Evolutionary conservation across 2,888 invertebrate species (phyloP).

Genomic region (Drosophila peninsularis): DNA sequence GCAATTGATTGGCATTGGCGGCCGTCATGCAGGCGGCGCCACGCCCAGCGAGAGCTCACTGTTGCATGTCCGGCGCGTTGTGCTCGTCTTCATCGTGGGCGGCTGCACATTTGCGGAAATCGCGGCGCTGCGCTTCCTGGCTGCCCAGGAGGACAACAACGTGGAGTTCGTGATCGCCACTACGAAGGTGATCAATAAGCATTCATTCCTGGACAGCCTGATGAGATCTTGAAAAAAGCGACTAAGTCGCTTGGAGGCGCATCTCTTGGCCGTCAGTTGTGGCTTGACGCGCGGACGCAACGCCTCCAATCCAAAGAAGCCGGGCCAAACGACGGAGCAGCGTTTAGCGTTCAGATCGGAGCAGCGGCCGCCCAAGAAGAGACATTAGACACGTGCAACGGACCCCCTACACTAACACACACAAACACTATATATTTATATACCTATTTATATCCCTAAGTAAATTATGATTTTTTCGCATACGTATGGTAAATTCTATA

Average conservation of each 20-base stretch:
- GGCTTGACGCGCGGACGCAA: constrained; percentile 59
- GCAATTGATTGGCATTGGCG: constrained; percentile 86
- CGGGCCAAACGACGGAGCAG: constrained; percentile 28
- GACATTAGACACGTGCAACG: not conserved
- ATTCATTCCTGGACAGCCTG: constrained; percentile 91
- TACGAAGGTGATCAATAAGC: constrained; percentile 96
- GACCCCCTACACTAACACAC: not conserved
- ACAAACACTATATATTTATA: constrained; percentile 4
- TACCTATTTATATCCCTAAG: not conserved
- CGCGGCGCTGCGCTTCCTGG: constrained; percentile 90
- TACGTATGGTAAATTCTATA: constrained; percentile 17
- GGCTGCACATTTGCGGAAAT: constrained; percentile 98
- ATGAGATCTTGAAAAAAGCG: constrained; percentile 83
- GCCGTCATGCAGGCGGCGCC: constrained; percentile 86
- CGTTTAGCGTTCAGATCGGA: constrained; percentile 16
- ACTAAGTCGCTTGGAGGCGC: constrained; percentile 60
- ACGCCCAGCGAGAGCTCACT: constrained; percentile 87
- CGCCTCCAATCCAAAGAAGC: constrained; percentile 42
- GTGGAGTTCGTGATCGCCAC: constrained; percentile 96
- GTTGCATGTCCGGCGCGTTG: constrained; percentile 86
- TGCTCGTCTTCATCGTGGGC: constrained; percentile 97
- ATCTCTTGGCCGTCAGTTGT: constrained; percentile 53
- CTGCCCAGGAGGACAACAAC: constrained; percentile 91
- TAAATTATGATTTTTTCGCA: constrained; percentile 18
- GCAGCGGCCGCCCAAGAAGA: constrained; percentile 5